A percentile compares a stretch with the other conserved stretches of the same genome.
Conservation (phyloP, 2,113 vertebrate genomes). For the Nothoprocta perdicaria region DNA sequence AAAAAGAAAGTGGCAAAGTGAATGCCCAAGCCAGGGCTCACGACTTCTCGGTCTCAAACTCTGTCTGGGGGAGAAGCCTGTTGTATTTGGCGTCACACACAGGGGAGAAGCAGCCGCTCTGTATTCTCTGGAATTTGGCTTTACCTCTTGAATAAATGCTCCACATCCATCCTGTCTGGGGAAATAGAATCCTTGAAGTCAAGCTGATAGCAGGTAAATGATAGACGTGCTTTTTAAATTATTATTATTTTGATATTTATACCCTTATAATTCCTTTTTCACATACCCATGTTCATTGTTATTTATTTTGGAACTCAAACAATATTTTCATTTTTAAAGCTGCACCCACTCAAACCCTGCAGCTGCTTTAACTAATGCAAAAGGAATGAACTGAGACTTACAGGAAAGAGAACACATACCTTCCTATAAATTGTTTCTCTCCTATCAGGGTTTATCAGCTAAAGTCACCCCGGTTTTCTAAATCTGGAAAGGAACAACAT, state of each 20-base stretch:
- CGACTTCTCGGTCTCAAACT: not conserved
- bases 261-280: not conserved
- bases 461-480: not conserved
- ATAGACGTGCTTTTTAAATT: not conserved
- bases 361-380: conserved; percentile 28
- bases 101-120: not conserved
- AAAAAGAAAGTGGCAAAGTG: not conserved
- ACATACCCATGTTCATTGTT: not conserved
- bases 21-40: not conserved
- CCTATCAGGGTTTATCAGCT: not conserved
- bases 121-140: not conserved
- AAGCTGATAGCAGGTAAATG: not conserved
- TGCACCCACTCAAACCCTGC: not conserved
- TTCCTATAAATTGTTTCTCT: not conserved
- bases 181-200: not conserved
- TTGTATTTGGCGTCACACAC: not conserved
- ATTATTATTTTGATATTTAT: conserved; percentile 1
- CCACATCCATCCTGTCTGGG: not conserved
- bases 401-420: conserved; percentile 25
- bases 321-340: conserved; percentile 48
- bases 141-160: not conserved
- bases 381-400: conserved; percentile 49
- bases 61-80: not conserved
- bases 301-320: conserved; percentile 42
- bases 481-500: not conserved